Evolutionary conservation across 1,140 invertebrate genomes (phyloP), one percentile per base, ranked within the genome.

Genomic region (Lasioglossum albipes): DNA sequence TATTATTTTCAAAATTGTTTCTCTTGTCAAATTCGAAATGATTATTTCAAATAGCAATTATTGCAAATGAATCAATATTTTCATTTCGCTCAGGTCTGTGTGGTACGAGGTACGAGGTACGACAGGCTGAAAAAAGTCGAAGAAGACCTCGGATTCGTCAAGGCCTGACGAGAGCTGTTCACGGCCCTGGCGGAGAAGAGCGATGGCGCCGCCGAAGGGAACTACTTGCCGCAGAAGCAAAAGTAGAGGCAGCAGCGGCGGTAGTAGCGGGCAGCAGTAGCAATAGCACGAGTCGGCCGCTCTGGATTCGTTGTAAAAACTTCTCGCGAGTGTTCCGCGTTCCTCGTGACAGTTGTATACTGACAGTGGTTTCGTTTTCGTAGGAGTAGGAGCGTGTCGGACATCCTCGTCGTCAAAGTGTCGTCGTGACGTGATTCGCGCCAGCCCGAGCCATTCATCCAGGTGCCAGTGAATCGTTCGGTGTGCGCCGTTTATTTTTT

Each of bases 251-350:
- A 67, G 71, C 45, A 12, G 45, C 10, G 9, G 13, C 10, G 10
- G 45, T 49, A 79, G 83, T 75, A 79, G 76, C 69, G 73, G 27
- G 45, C 82, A 42, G 78, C 64, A 81, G 84, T 82, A 78, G 79
- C 79, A 67, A 70, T 49, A 49, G 70, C 27, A 85, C 61, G 52
- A 78, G 79, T 85, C 54, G 83, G 49, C 82, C 54, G 83, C 49
- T 65, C 66, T 12, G 68, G 36, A 74, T 69, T 75, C 65, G n/a
- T 27, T 66, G 74, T 62, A 70, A 66, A 78, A 67, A 84, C 36
- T 36, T 36, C 64, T 82, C 20, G 75, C 12, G 79, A 71, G 79
- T 54, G 73, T n/a, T n/a, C 69, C 79, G 83, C 83, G 83, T 85
- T 49, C 45, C 45, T 3, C 52, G 52, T 54, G 52, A 54, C 52